Percentiles rank a stretch among this genome's conserved stretches.
These are phyloP conservation scores for Tonatia bakeri DNA, from an alignment of 2,113 vertebrate genomes.

Conservation along the genomic window DNA sequence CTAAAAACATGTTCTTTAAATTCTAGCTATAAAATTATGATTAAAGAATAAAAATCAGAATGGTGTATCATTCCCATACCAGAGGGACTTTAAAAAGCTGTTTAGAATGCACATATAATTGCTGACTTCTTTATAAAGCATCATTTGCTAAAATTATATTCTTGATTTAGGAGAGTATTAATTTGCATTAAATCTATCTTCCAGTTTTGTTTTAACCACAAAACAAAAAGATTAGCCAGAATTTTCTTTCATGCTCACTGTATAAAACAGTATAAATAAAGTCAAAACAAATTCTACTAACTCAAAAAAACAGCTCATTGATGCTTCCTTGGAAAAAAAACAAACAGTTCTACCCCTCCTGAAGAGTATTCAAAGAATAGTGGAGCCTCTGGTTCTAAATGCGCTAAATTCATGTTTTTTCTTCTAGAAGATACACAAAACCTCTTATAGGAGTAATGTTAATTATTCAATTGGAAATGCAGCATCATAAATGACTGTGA, in stretches of 20 bases:
- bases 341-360: background rate
- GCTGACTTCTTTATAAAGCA: background rate
- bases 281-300: slow-evolving; percentile 14
- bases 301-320: background rate
- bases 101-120: background rate
- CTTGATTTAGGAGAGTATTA: slow-evolving; percentile 15
- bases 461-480: slow-evolving; percentile 6
- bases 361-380: background rate
- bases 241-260: background rate
- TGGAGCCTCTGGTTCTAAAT: background rate
- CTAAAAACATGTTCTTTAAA: background rate
- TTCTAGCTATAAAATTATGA: slow-evolving; percentile 20
- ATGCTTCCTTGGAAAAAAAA: background rate
- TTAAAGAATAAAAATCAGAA: slow-evolving; percentile 1
- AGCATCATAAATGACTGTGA: slow-evolving; percentile 5
- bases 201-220: slow-evolving; percentile 16
- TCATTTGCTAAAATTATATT: slow-evolving; percentile 31
- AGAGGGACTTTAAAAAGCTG: background rate
- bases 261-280: background rate
- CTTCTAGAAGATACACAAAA: background rate
- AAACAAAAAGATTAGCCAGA: background rate
- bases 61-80: background rate
- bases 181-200: slow-evolving; percentile 12
- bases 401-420: background rate
- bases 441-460: background rate